These are phyloP conservation scores for Aproaerema taeniolella DNA, from an alignment of 2,888 invertebrate genomes.

Conservation along the genomic window DNA sequence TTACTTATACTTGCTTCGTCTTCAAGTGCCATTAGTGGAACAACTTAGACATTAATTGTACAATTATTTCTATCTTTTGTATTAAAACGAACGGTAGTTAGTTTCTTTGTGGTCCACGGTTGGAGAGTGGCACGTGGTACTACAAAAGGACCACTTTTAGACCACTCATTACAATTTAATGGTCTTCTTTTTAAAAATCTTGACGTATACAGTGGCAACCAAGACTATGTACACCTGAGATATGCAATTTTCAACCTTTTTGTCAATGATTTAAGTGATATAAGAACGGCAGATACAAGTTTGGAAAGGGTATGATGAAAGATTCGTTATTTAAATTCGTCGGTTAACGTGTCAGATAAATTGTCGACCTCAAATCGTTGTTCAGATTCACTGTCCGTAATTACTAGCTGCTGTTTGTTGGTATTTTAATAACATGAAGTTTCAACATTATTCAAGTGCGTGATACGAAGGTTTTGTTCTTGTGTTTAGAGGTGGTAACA, in stretches of 20 bases:
- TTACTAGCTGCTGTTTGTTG: conserved; percentile 42
- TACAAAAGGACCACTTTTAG: conserved; percentile 64
- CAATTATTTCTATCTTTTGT: conserved; percentile 71
- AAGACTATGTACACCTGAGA: background rate
- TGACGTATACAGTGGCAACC: conserved; percentile 47
- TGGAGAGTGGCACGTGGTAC: conserved; percentile 68
- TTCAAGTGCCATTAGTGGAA: conserved; percentile 58
- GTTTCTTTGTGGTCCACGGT: conserved; percentile 50
- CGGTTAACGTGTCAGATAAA: conserved; percentile 68
- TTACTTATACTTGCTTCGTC: conserved; percentile 38
- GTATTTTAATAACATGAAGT: conserved; percentile 51
- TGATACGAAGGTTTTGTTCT: conserved; percentile 13
- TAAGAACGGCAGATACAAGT: background rate
- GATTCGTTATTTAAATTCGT: conserved; percentile 65
- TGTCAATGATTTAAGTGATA: background rate
- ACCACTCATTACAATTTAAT: conserved; percentile 74
- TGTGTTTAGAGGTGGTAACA: too few relatives aligned
- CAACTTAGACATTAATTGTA: conserved; percentile 62
- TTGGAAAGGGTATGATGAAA: conserved; percentile 38
- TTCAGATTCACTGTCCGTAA: conserved; percentile 65
- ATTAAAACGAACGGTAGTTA: conserved; percentile 67
- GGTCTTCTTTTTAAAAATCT: conserved; percentile 57
- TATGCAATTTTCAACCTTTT: conserved; percentile 6
- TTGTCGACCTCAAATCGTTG: conserved; percentile 65
- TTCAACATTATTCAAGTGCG: conserved; percentile 20